Evolutionary conservation across 2,888 invertebrate species (phyloP).

Genomic region (Trissonchulus latispiculum): DNA sequence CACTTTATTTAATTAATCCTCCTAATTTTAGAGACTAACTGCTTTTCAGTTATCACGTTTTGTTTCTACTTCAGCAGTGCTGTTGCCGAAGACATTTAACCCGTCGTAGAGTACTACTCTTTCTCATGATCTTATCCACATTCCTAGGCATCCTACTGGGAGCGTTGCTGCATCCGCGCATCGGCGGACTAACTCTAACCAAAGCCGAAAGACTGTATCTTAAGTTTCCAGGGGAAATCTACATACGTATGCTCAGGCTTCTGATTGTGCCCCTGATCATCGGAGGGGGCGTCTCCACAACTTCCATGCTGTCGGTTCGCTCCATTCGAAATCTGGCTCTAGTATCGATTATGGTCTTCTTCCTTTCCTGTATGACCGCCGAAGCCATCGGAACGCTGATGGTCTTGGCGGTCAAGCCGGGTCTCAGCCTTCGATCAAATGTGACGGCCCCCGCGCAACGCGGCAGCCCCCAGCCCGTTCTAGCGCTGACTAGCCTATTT

Average conservation of each 20-base stretch:
- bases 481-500: background rate
- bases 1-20: too few relatives aligned
- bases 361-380: background rate
- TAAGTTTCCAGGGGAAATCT: background rate
- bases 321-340: background rate
- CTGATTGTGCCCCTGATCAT: background rate
- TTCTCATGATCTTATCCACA: background rate
- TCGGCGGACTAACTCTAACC: background rate
- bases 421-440: background rate
- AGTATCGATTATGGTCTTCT: background rate
- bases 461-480: background rate
- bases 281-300: background rate
- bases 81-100: too few relatives aligned
- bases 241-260: background rate
- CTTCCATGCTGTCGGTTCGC: background rate
- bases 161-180: background rate
- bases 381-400: background rate
- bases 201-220: background rate
- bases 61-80: too few relatives aligned
- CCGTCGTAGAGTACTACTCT: background rate
- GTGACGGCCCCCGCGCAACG: background rate
- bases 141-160: background rate
- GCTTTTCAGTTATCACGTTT: too few relatives aligned
- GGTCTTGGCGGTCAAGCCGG: background rate
- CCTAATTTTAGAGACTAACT: too few relatives aligned